A percentile compares a stretch with the other conserved stretches of the same genome.
These are phyloP conservation scores for Acipenser ruthenus DNA, from an alignment of 2,797 vertebrate species.

Conservation along the genomic window DNA sequence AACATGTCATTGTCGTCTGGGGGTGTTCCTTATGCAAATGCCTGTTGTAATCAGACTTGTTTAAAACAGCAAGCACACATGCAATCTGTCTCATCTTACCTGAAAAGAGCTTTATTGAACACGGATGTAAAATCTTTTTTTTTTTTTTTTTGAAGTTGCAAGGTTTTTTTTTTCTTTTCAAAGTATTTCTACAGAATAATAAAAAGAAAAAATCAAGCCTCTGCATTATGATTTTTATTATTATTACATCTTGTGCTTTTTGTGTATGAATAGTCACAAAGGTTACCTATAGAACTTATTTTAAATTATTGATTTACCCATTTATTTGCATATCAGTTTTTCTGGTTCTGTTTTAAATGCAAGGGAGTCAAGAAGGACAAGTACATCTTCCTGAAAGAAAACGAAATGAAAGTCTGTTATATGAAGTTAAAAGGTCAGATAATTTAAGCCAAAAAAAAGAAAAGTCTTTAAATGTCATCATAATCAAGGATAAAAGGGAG, in stretches of 20 bases:
- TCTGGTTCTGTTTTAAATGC: slow-evolving; percentile 59
- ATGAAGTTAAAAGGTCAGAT: slow-evolving; percentile 78
- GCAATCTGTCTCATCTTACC: slow-evolving; percentile 23
- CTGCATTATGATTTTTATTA: slow-evolving; percentile 32
- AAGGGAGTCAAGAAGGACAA: slow-evolving; percentile 54
- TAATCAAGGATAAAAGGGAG: slow-evolving; percentile 82
- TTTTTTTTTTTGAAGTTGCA: slow-evolving; percentile 25
- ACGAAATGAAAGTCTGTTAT: slow-evolving; percentile 59
- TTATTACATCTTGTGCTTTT: slow-evolving; percentile 68
- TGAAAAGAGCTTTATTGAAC: slow-evolving; percentile 39
- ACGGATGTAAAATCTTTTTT: slow-evolving; percentile 35
- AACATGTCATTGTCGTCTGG: slow-evolving; percentile 12
- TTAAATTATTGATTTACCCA: slow-evolving; percentile 76
- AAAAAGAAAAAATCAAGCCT: slow-evolving; percentile 22
- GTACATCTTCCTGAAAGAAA: slow-evolving; percentile 36
- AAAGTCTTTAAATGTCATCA: slow-evolving; percentile 78
- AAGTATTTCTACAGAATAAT: slow-evolving; percentile 24
- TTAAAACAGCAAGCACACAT: slow-evolving; percentile 23
- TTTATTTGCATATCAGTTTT: slow-evolving; percentile 78
- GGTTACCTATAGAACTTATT: slow-evolving; percentile 39
- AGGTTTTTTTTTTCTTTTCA: slow-evolving; percentile 10
- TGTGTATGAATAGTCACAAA: slow-evolving; percentile 63
- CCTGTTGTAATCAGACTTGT: slow-evolving; percentile 16
- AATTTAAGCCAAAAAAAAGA: slow-evolving; percentile 59
- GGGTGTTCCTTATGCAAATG: slow-evolving; percentile 18